Base-by-base conservation (phyloP, 2,113 vertebrate species). In the Grus americana region DNA sequence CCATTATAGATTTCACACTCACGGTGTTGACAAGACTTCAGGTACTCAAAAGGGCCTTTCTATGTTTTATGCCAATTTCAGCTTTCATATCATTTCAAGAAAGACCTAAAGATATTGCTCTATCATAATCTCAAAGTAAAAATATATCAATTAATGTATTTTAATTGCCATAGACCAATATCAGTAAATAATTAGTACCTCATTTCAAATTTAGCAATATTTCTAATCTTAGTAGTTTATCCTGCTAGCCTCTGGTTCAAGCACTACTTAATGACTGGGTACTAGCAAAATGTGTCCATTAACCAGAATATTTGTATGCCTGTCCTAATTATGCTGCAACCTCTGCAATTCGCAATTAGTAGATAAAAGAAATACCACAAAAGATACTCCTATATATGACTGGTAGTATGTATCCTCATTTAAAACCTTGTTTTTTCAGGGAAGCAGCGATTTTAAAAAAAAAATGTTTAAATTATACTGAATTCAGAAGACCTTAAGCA, bases 241-340 rank as follows among this genome's bases (percentile, higher is more conserved):
- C 63, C 55, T 86, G 67, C 21, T 29, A 65, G 49, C n/a, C 70
- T 88, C 62, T 8, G 36, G 86, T 49, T 89, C 54, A 73, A 91
- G 54, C 49, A 70, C 14, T 46, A 14, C 49, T 76, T 86, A 80
- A 92, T 91, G 49, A 95, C 52, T 22, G 5, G 11, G 36, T 66
- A 57, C 58, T 54, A 92, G 70, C 67, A 92, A 92, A 94, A 47
- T 36, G 54, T 6, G 14, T 34, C 58, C 72, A 84, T 91, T 73
- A 95, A 86, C 10, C 62, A 83, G 83, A 91, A 40, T 62, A 70
- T 86, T 70, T 88, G 30, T 30, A 86, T 0, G 6, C 16, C 52
- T 79, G 21, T 70, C 19, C 75, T 86, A 79, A 94, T 96, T 79
- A 92, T 84, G 74, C 34, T 73, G 62, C 22, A 92, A 65, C 83